Percentiles rank a stretch among this genome's conserved stretches.
Evolutionary conservation across 1,140 invertebrate species (phyloP).

Genomic region (Aphelenchoides besseyi): DNA sequence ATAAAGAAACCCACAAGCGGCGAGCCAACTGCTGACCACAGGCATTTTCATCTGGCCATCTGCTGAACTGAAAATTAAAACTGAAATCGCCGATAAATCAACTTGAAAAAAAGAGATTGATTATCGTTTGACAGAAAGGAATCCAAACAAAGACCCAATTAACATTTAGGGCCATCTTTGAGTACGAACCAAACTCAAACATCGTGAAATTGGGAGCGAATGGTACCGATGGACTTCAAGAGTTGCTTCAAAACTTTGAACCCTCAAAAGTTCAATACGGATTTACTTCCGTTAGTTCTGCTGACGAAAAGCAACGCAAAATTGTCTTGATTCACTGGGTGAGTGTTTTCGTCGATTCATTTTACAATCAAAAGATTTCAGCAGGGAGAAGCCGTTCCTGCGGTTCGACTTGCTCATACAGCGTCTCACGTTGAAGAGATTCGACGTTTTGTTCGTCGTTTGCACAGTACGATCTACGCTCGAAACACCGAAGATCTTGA

Average conservation of each 20-base stretch:
- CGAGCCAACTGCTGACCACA: too few species aligned
- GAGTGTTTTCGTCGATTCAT: conserved; percentile 17
- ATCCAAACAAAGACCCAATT: too few species aligned
- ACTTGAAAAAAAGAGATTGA: too few species aligned
- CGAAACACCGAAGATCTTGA: conserved; percentile 49
- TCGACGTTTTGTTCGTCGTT: conserved; percentile 41
- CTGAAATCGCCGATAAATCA: too few species aligned
- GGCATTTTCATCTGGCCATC: too few species aligned
- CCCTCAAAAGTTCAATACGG: conserved; percentile 51
- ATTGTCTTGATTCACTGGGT: conserved; percentile 57
- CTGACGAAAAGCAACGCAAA: conserved; percentile 31
- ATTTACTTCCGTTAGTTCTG: conserved; percentile 28
- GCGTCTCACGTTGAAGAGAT: conserved; percentile 46
- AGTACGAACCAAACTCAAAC: conserved; percentile 53
- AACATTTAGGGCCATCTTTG: conserved; percentile 54
- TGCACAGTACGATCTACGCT: conserved; percentile 47
- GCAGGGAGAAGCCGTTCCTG: conserved; percentile 53
- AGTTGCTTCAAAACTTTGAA: conserved; percentile 34
- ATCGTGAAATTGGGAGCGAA: conserved; percentile 43
- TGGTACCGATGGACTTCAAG: conserved; percentile 52
- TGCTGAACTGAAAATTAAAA: too few species aligned
- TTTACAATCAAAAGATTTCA: conserved; percentile 35
- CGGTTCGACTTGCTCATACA: conserved; percentile 33
- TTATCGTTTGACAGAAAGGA: too few species aligned
- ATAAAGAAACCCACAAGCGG: too few species aligned